Evolutionary conservation across 2,888 invertebrate genomes (phyloP).

Genomic region (Molorchus minor): DNA sequence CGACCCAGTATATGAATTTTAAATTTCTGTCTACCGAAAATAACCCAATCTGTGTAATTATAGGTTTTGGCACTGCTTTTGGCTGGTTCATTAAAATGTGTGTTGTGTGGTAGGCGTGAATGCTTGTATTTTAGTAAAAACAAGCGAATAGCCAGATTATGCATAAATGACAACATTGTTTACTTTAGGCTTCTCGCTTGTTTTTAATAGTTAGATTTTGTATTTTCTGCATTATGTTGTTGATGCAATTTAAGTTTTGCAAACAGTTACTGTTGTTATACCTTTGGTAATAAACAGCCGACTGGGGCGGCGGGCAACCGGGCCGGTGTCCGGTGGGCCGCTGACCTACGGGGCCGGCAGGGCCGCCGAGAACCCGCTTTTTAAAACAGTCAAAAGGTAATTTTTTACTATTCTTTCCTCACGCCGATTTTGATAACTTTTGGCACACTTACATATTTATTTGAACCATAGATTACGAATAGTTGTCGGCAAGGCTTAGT

Average conservation of each 20-base stretch:
- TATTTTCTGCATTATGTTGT: too few species aligned
- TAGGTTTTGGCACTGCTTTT: constrained; percentile 37
- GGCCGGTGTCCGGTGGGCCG: too few species aligned
- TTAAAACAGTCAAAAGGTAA: too few species aligned
- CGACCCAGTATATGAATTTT: too few species aligned
- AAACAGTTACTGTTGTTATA: background rate
- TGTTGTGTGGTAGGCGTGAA: constrained; percentile 1
- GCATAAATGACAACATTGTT: background rate
- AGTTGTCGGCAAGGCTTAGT: too few species aligned
- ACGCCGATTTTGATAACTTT: too few species aligned
- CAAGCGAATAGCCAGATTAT: background rate
- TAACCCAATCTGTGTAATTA: constrained; percentile 3
- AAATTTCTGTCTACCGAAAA: constrained; percentile 3
- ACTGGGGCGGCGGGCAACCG: too few species aligned
- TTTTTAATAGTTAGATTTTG: background rate
- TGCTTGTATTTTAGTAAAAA: constrained; percentile 2
- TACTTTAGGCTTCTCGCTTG: background rate
- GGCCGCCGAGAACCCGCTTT: too few species aligned
- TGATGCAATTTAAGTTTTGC: background rate
- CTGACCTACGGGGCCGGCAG: too few species aligned
- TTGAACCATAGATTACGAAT: too few species aligned
- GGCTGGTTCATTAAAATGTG: constrained; percentile 15
- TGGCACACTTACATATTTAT: too few species aligned
- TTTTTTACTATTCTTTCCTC: too few species aligned
- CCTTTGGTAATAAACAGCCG: background rate